phyloP scores from a whole-genome alignment of 2,113 vertebrate genomes.

The Erythrolamprus reginae region DNA sequence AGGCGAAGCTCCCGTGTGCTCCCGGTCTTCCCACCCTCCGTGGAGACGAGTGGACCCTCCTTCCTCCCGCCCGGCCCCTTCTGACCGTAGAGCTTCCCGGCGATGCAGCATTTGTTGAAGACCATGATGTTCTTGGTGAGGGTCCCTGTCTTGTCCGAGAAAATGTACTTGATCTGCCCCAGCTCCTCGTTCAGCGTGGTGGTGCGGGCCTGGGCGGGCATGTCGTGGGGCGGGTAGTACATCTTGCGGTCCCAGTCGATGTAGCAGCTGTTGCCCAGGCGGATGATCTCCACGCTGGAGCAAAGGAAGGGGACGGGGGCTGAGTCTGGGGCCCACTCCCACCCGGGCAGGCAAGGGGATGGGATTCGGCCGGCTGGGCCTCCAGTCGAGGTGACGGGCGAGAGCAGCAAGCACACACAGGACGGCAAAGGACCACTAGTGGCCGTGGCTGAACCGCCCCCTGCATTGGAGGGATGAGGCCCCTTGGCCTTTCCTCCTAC shows the following conservation, averaged over 20 bases:
- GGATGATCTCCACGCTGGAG: constrained; percentile 90
- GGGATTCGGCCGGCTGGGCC: neutral
- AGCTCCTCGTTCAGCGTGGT: constrained; percentile 96
- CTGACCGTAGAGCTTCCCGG: constrained; percentile 83
- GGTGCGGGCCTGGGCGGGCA: constrained; percentile 84
- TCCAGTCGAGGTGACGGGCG: neutral
- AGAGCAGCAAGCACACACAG: neutral
- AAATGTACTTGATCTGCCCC: constrained; percentile 93
- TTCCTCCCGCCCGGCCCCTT: neutral
- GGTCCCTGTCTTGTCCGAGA: constrained; percentile 96
- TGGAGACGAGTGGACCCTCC: neutral
- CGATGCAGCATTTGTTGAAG: constrained; percentile 92
- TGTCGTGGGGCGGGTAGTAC: constrained; percentile 83
- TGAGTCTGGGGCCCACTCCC: neutral
- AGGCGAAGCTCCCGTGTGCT: neutral
- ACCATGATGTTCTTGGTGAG: constrained; percentile 96
- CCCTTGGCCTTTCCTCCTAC: neutral
- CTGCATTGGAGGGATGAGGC: no score
- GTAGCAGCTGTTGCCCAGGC: constrained; percentile 91
- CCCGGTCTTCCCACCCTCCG: no score
- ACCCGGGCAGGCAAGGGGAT: neutral
- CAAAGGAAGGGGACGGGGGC: no score
- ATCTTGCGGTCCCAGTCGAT: constrained; percentile 96
- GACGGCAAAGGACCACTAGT: neutral
- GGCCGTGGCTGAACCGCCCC: neutral